phyloP scores from a whole-genome alignment of 2,797 vertebrate species.

The Aselliscus stoliczkanus region DNA sequence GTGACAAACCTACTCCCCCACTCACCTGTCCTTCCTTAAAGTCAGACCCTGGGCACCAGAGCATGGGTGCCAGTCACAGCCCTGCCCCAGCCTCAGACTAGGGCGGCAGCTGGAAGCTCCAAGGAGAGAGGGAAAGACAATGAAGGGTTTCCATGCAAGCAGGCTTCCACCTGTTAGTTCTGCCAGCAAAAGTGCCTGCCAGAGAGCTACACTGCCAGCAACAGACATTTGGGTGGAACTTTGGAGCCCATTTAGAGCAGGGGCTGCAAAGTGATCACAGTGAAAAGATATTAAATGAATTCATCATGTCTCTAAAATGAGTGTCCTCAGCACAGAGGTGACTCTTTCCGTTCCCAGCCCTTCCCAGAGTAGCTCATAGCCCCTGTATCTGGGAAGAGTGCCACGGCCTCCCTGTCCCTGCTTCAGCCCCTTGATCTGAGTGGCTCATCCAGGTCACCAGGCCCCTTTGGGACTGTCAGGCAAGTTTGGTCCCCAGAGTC shows the following conservation, averaged over 20 bases:
- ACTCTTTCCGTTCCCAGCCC: neutral
- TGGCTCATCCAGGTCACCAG: neutral
- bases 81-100: neutral
- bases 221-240: constrained; percentile 58
- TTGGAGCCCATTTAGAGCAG: constrained; percentile 50
- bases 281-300: constrained; percentile 67
- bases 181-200: constrained; percentile 20
- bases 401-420: neutral
- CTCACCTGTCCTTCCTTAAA: neutral
- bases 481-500: neutral
- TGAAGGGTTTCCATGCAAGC: constrained; percentile 39
- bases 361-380: neutral
- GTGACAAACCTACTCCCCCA: neutral
- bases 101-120: neutral
- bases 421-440: neutral
- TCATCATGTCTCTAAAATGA: constrained; percentile 38
- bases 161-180: constrained; percentile 21
- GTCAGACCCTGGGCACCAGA: neutral
- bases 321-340: neutral
- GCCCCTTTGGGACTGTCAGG: neutral
- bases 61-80: neutral
- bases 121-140: neutral
- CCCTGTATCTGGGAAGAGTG: neutral
- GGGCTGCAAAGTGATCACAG: constrained; percentile 45
- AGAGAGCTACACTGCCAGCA: constrained; percentile 12